Percentiles rank a stretch among this genome's conserved stretches.
Evolutionary conservation across 2,113 vertebrate genomes (phyloP).

Genomic region (Rattus rattus): DNA sequence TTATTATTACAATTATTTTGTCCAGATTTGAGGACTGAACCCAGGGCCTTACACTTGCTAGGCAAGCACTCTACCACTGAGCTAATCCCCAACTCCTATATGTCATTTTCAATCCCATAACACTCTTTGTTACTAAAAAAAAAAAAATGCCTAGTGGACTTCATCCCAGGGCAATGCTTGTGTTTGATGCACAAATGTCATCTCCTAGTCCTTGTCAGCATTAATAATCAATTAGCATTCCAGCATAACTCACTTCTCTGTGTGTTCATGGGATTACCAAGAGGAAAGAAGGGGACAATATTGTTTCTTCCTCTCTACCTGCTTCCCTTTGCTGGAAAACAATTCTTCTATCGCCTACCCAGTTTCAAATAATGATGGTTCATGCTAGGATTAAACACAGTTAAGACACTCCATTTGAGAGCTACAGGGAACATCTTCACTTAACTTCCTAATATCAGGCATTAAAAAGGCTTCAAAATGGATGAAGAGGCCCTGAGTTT

Average conservation of each 20-base stretch:
- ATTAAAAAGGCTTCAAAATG: constrained; percentile 32
- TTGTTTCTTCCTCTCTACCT: neutral
- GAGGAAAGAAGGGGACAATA: neutral
- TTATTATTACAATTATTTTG: too few species aligned
- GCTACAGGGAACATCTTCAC: neutral
- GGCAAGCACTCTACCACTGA: too few species aligned
- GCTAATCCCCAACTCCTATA: neutral
- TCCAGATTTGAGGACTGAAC: too few species aligned
- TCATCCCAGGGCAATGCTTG: neutral
- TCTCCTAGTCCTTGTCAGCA: neutral
- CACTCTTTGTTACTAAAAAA: constrained; percentile 30
- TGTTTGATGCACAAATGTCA: neutral
- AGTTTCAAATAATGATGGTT: neutral
- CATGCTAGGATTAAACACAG: neutral
- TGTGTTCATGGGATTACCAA: neutral
- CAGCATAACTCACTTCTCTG: neutral
- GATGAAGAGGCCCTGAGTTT: neutral
- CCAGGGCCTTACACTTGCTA: too few species aligned
- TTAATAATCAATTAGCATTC: neutral
- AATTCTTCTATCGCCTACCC: neutral
- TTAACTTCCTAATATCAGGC: neutral
- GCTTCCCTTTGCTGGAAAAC: neutral
- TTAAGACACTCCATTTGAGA: neutral
- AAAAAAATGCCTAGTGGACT: neutral
- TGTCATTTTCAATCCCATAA: neutral